These are phyloP conservation scores for Alligator mississippiensis DNA, from an alignment of 2,113 vertebrate species.

Conservation along the genomic window DNA sequence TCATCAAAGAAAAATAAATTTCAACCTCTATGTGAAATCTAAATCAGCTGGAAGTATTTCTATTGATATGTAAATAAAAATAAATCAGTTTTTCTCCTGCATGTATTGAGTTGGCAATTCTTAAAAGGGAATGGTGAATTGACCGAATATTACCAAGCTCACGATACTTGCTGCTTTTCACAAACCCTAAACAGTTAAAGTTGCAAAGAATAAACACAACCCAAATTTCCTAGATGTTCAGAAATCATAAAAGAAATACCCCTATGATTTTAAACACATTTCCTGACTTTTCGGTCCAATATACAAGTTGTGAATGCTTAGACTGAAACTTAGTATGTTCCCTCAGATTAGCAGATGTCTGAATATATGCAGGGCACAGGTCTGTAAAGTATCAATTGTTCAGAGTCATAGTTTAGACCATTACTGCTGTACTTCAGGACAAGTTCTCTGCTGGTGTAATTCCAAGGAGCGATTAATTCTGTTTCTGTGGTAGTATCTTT, in stretches of 20 bases:
- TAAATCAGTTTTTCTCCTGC: background rate
- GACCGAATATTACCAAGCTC: background rate
- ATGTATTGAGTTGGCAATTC: background rate
- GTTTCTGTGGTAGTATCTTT: background rate
- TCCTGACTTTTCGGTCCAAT: background rate
- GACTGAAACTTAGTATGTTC: background rate
- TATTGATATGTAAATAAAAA: background rate
- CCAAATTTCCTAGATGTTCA: background rate
- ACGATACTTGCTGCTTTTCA: background rate
- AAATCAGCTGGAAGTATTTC: background rate
- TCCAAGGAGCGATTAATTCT: background rate
- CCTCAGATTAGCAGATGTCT: background rate
- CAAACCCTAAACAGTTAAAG: background rate
- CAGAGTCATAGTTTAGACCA: background rate
- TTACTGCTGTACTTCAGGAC: background rate
- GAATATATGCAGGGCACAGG: background rate
- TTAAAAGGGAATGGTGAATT: background rate
- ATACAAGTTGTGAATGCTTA: background rate
- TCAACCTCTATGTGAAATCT: background rate
- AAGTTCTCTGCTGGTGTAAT: background rate
- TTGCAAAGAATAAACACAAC: background rate
- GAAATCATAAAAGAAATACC: background rate
- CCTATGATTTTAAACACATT: background rate
- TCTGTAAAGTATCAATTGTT: background rate
- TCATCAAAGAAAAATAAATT: too few relatives aligned